Percentiles rank a stretch among this genome's conserved stretches.
phyloP scores from a whole-genome alignment of 2,797 vertebrate genomes.

The Chloroceryle inda region DNA sequence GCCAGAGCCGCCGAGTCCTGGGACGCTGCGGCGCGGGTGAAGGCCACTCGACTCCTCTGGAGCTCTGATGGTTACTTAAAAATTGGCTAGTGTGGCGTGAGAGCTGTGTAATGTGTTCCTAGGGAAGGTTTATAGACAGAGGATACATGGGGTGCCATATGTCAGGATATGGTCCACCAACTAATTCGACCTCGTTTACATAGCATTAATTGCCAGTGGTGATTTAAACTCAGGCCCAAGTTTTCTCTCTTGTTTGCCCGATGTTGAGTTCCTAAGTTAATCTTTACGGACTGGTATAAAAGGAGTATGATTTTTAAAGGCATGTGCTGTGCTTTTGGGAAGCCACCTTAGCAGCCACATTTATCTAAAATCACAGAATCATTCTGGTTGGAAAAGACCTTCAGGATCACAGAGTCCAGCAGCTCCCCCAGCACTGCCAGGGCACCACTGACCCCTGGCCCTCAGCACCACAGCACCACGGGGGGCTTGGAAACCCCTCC shows the following conservation, averaged over 20 bases:
- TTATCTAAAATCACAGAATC: background rate
- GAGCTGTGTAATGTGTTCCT: background rate
- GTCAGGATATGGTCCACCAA: conserved; percentile 11
- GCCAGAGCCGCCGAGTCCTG: background rate
- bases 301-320: background rate
- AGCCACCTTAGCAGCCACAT: background rate
- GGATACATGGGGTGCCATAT: conserved; percentile 34
- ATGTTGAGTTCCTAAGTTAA: no score
- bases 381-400: background rate
- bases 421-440: no score
- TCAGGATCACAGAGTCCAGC: no score
- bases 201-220: conserved; percentile 59
- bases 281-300: background rate
- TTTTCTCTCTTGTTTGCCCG: no score
- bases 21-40: background rate
- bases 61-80: background rate
- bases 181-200: conserved; percentile 77
- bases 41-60: background rate
- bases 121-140: background rate
- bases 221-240: background rate
- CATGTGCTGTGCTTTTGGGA: rapidly evolving
- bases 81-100: background rate
- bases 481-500: no score
- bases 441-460: no score
- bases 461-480: no score